Conservation (phyloP, 1,140 invertebrate species). For the Chironomus striatipennis region DNA sequence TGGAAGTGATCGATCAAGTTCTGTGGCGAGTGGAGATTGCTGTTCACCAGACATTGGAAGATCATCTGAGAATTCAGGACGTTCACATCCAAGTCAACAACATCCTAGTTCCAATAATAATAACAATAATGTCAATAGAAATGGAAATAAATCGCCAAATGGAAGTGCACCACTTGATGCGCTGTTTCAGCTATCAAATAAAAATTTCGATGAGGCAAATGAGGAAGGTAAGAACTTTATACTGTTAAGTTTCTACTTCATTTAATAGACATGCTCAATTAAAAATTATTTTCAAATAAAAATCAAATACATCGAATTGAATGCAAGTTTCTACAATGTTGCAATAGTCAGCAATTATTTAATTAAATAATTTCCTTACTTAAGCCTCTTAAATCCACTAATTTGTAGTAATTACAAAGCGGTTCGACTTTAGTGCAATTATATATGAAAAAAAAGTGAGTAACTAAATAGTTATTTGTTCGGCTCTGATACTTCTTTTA, state of each 20-base stretch:
- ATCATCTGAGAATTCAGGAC: neutral
- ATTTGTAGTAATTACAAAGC: slow-evolving; percentile 19
- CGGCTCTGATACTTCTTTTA: neutral
- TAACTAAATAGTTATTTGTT: neutral
- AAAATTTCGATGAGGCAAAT: slow-evolving; percentile 82
- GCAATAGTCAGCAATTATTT: neutral
- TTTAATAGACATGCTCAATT: neutral
- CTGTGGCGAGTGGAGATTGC: slow-evolving; percentile 55
- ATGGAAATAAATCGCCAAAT: slow-evolving; percentile 41
- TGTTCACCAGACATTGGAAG: slow-evolving; percentile 51
- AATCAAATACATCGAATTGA: too few relatives aligned
- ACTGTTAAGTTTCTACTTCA: neutral
- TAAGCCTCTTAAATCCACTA: neutral
- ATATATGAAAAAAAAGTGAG: neutral
- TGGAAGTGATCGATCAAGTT: slow-evolving; percentile 52
- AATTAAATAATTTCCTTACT: neutral
- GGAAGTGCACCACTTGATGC: slow-evolving; percentile 81
- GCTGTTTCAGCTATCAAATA: slow-evolving; percentile 94
- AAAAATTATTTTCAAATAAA: too few relatives aligned
- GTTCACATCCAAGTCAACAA: slow-evolving; percentile 25
- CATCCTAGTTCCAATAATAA: neutral
- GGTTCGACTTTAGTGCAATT: neutral
- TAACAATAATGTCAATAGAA: slow-evolving; percentile 31
- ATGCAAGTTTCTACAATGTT: too few relatives aligned
- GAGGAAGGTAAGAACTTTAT: slow-evolving; percentile 34